Evolutionary conservation across 2,888 invertebrate genomes (phyloP).

Genomic region (Boloria euphrosyne): DNA sequence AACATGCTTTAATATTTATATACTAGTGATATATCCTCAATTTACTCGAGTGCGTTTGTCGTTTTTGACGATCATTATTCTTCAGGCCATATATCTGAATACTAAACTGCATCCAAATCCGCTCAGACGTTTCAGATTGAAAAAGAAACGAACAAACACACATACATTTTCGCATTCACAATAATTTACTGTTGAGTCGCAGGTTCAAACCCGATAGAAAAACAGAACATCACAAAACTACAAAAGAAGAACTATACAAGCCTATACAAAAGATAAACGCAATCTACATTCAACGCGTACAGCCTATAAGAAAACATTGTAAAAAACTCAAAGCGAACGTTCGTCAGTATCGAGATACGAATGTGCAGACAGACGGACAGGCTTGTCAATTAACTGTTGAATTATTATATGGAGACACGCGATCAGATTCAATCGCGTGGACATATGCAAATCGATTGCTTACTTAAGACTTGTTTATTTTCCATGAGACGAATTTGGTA

Average conservation of each 20-base stretch:
- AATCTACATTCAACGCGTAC: slow-evolving; percentile 13
- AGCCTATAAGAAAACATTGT: slow-evolving; percentile 32
- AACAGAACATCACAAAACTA: not conserved
- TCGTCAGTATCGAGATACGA: slow-evolving; percentile 36
- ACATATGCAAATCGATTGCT: slow-evolving; percentile 43
- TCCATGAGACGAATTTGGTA: slow-evolving; percentile 8
- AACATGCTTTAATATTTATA: not conserved
- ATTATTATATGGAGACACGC: slow-evolving; percentile 55
- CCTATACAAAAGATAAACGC: slow-evolving; percentile 7
- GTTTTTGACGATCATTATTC: too few species aligned
- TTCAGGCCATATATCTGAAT: too few species aligned
- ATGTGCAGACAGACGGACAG: slow-evolving; percentile 43
- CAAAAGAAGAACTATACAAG: not conserved
- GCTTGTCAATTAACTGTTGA: slow-evolving; percentile 62
- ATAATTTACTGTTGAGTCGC: too few species aligned
- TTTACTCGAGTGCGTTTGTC: too few species aligned
- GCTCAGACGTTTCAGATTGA: too few species aligned
- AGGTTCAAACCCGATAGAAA: not conserved
- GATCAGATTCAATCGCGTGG: slow-evolving; percentile 48
- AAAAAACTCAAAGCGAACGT: slow-evolving; percentile 32
- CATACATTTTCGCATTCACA: too few species aligned
- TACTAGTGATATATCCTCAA: too few species aligned
- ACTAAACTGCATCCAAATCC: too few species aligned
- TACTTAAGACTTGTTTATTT: slow-evolving; percentile 31
- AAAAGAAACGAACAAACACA: too few species aligned